Evolutionary conservation across 2,888 invertebrate species (phyloP).

Genomic region (Brenthis daphne): DNA sequence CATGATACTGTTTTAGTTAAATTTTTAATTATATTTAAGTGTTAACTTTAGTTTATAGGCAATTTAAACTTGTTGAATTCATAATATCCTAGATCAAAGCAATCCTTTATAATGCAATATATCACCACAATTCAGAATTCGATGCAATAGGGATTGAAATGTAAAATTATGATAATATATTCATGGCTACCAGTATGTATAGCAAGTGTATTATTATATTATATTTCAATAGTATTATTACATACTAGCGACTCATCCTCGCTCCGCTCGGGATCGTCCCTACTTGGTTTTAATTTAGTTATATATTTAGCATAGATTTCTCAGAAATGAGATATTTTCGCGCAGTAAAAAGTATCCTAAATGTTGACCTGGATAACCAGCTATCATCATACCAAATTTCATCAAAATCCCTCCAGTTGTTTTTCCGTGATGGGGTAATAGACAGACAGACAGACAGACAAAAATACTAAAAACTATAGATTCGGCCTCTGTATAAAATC

Average conservation of each 20-base stretch:
- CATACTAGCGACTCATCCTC: neutral
- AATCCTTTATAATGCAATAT: conserved; percentile 25
- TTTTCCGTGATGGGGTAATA: no score
- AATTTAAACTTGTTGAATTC: neutral
- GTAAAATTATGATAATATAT: conserved; percentile 40
- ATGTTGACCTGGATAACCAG: no score
- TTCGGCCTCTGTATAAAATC: no score
- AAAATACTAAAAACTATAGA: no score
- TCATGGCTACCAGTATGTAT: conserved; percentile 32
- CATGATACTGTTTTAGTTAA: neutral
- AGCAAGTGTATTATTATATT: conserved; percentile 23
- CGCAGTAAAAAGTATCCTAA: no score
- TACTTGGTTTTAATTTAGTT: no score
- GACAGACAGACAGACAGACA: no score
- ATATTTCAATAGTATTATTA: neutral
- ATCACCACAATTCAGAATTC: conserved; percentile 17
- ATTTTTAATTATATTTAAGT: neutral
- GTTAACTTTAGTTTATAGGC: neutral
- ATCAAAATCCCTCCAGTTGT: no score
- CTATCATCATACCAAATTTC: no score
- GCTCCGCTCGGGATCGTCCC: no score
- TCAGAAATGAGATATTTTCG: no score
- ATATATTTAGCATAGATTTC: no score
- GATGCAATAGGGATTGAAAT: conserved; percentile 32
- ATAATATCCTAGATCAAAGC: conserved; percentile 16